Evolutionary conservation across 2,113 vertebrate species (phyloP).

Genomic region (Falco punctatus): DNA sequence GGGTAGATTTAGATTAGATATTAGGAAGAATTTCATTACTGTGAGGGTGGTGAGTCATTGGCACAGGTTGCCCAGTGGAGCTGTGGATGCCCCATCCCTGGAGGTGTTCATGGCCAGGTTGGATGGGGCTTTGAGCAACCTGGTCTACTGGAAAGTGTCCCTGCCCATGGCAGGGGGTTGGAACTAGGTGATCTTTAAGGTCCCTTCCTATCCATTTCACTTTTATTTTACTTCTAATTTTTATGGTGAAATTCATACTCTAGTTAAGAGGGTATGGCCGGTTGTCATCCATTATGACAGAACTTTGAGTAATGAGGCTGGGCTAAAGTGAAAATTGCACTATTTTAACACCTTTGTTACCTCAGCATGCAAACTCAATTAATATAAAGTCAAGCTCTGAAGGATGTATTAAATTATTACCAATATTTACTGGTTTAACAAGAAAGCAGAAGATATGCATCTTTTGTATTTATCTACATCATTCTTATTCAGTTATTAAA

Average conservation of each 20-base stretch:
- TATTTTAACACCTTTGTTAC: background rate
- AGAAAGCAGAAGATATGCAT: slow-evolving; percentile 21
- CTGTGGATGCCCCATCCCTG: too few species aligned
- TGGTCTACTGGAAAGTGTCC: too few species aligned
- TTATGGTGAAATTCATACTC: background rate
- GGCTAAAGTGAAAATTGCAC: background rate
- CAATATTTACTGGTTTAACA: slow-evolving; percentile 51
- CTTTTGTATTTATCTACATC: slow-evolving; percentile 42
- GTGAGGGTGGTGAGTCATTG: too few species aligned
- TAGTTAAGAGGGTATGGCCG: background rate
- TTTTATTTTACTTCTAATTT: background rate
- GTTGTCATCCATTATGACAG: background rate
- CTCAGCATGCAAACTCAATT: background rate
- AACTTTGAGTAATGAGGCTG: background rate
- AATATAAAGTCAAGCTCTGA: background rate
- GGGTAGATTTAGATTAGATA: too few species aligned
- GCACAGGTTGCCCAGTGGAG: too few species aligned
- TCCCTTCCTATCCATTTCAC: background rate
- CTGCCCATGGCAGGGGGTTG: too few species aligned
- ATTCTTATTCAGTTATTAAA: slow-evolving; percentile 65
- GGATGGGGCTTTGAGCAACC: too few species aligned
- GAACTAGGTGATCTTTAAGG: too few species aligned
- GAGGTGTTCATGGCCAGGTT: too few species aligned
- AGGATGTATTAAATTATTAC: slow-evolving; percentile 14
- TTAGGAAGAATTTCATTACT: too few species aligned